Evolutionary conservation across 2,888 invertebrate species (phyloP), one percentile per base, ranked within the genome.

Genomic region (Lepidocyrtinus sp.): DNA sequence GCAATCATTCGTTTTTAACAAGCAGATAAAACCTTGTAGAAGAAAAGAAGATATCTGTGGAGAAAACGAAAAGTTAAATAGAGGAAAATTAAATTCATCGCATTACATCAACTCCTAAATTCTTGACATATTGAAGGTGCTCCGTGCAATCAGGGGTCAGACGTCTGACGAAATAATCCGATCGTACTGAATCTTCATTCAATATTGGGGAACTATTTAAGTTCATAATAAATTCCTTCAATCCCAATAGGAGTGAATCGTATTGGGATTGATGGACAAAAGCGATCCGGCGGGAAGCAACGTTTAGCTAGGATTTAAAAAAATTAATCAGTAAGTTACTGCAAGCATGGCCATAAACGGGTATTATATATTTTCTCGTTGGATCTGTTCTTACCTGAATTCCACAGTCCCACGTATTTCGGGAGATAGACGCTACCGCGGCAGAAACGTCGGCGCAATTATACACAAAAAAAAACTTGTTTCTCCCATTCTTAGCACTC

Each of bases 181-280:
- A 76, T 80, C 81, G 12, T 67, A 46, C 9, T 46, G 72, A 36
- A 79, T 76, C 9, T 62, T 12, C 9, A 50, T 50, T 1, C 36
- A 17, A 59, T 45, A 67, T 12, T 50, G 17, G 17, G 26, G 65
- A 9, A 74, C 70, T 62, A 68, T 74, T 50, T 7, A 21, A 26
- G 7, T 26, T 36, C n/a, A n/a, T n/a, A 19, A 83, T 65, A 67
- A 36, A 68, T 24, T 71, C 36, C 55, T 77, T 22, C n/a, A 86
- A 59, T 5, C 69, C 24, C 5, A 73, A 64, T 19, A 81, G 24
- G 5, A 81, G 45, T 5, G n/a, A 25, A 17, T 65, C 46, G 69
- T 83, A 82, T 5, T 80, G 55, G 19, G 86, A 55, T 45, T 86
- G 82, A 21, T 86, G 86, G 19, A 84, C 82, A 71, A 86, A 85